phyloP scores from a whole-genome alignment of 2,888 invertebrate genomes.

The Heteromyza rotundicornis region DNA sequence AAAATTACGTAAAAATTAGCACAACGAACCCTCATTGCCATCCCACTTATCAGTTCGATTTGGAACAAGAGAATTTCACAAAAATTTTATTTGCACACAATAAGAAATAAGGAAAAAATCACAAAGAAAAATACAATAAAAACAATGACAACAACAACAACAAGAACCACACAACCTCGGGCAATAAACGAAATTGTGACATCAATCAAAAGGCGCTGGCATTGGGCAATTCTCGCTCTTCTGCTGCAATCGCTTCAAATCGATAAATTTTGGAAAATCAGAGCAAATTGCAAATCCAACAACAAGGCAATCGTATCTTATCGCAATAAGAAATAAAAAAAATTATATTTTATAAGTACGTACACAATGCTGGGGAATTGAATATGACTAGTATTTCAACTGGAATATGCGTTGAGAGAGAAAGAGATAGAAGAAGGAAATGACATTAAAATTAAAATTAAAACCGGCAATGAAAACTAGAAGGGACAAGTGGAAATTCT shows the following conservation, averaged over 20 bases:
- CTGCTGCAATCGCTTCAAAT: neutral
- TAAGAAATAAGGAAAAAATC: no score
- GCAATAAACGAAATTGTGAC: conserved; percentile 3
- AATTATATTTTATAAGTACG: no score
- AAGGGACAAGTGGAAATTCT: no score
- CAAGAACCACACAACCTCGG: neutral
- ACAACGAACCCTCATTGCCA: conserved; percentile 14
- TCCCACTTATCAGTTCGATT: neutral
- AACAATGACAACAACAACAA: neutral
- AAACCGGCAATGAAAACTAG: no score
- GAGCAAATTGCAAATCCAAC: neutral
- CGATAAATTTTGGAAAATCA: conserved; percentile 1
- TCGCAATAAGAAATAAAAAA: no score
- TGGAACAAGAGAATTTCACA: conserved; percentile 1
- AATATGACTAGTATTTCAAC: no score
- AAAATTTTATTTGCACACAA: conserved; percentile 6
- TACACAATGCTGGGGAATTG: no score
- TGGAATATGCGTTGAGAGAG: no score
- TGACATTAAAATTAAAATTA: no score
- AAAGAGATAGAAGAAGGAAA: no score
- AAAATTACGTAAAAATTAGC: conserved; percentile 14
- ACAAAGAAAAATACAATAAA: no score
- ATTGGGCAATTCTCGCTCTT: neutral
- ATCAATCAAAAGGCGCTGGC: conserved; percentile 3
- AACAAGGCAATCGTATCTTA: neutral